phyloP scores from a whole-genome alignment of 2,888 invertebrate species.

The Scaptomyza cyrtandrae region DNA sequence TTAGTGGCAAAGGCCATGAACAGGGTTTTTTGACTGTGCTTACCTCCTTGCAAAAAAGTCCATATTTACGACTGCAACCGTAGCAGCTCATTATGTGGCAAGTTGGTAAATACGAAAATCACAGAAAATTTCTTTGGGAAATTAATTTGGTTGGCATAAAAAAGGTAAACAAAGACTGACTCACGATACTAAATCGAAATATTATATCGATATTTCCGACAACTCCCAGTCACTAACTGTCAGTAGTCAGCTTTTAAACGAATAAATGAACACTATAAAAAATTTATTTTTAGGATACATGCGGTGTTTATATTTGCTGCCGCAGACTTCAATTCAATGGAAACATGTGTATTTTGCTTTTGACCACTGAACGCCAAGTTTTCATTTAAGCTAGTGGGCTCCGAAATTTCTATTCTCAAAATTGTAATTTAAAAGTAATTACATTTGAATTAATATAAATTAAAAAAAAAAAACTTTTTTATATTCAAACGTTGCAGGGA shows the following conservation, averaged over 20 bases:
- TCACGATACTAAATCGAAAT: not conserved
- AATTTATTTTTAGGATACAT: not conserved
- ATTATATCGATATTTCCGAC: constrained; percentile 5
- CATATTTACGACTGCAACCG: constrained; percentile 89
- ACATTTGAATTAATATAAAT: constrained; percentile 15
- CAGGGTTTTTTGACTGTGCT: constrained; percentile 32
- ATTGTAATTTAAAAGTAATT: constrained; percentile 35
- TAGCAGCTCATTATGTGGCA: constrained; percentile 88
- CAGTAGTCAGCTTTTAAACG: not conserved
- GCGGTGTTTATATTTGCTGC: not conserved
- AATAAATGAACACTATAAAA: not conserved
- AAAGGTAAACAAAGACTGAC: constrained; percentile 8
- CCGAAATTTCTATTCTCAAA: not conserved
- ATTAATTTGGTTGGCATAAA: not conserved
- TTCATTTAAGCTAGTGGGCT: not conserved
- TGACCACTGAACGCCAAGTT: not conserved
- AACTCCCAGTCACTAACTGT: not conserved
- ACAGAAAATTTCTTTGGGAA: not conserved
- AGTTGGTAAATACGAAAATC: not conserved
- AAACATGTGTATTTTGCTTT: not conserved
- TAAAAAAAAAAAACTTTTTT: constrained; percentile 16
- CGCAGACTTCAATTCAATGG: not conserved
- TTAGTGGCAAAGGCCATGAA: not conserved
- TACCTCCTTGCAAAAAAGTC: constrained; percentile 90
- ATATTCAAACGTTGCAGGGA: constrained; percentile 36